Percentiles rank a stretch among this genome's conserved stretches.
Evolutionary conservation across 1,140 invertebrate species (phyloP).

Genomic region (Dendroctonus valens): DNA sequence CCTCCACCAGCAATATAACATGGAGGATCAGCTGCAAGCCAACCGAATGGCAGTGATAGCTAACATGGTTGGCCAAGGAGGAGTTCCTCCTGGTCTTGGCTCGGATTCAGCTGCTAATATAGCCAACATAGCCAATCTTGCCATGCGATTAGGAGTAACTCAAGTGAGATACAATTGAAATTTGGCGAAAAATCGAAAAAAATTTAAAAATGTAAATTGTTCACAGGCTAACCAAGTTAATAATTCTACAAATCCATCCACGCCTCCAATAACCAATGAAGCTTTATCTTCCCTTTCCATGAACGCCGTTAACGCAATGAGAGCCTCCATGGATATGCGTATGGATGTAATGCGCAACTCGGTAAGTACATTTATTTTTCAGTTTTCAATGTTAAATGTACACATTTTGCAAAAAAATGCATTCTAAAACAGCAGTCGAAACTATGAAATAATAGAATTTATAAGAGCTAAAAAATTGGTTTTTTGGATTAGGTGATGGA

Average conservation of each 20-base stretch:
- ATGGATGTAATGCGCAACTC: constrained; percentile 49
- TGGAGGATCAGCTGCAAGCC: constrained; percentile 67
- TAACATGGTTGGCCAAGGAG: constrained; percentile 63
- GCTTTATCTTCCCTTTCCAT: constrained; percentile 45
- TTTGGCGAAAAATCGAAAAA: neutral
- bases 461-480: neutral
- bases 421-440: too few species aligned
- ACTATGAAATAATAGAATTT: neutral
- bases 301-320: constrained; percentile 52
- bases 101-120: constrained; percentile 59
- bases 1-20: constrained; percentile 63
- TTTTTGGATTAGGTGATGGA: constrained; percentile 22
- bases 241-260: constrained; percentile 48
- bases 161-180: constrained; percentile 39
- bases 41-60: constrained; percentile 74
- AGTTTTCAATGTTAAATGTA: neutral
- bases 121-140: constrained; percentile 71
- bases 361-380: constrained; percentile 32
- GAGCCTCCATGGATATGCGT: constrained; percentile 51
- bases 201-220: neutral
- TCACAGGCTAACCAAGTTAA: constrained; percentile 49
- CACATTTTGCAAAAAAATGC: too few species aligned
- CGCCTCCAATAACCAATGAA: constrained; percentile 49
- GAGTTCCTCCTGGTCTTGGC: constrained; percentile 50
- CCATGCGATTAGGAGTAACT: constrained; percentile 69